Conservation (phyloP, 2,113 vertebrate genomes). For the Nyctereutes procyonoides region DNA sequence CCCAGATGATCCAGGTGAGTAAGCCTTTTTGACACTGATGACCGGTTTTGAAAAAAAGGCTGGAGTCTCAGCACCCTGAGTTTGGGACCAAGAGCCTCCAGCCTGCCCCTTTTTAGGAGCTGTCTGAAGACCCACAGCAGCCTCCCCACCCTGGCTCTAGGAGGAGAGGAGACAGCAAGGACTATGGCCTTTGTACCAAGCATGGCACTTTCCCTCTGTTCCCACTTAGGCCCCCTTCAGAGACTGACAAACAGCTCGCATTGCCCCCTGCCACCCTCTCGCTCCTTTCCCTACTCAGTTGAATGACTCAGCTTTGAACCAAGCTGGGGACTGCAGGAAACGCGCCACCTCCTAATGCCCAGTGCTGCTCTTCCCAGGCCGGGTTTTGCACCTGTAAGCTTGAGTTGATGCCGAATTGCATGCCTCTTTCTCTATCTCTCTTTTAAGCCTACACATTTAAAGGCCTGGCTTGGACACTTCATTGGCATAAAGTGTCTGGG, state of each 20-base stretch:
- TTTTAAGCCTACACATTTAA: conserved; percentile 82
- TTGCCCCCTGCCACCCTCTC: not conserved
- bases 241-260: not conserved
- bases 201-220: not conserved
- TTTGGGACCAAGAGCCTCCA: not conserved
- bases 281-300: conserved; percentile 75
- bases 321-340: conserved; percentile 63
- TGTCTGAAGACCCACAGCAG: not conserved
- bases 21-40: not conserved
- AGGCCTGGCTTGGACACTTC: conserved; percentile 79
- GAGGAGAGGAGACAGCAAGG: not conserved
- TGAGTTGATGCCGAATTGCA: conserved; percentile 75
- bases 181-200: not conserved
- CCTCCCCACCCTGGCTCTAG: not conserved
- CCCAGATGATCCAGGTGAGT: not conserved
- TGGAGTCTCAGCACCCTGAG: not conserved
- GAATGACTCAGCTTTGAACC: conserved; percentile 59
- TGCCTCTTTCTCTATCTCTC: conserved; percentile 76
- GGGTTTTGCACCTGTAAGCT: conserved; percentile 69
- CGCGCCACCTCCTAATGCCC: conserved; percentile 59
- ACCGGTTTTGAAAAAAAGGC: not conserved
- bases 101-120: not conserved
- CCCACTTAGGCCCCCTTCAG: not conserved
- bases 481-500: conserved; percentile 77
- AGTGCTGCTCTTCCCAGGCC: conserved; percentile 52